Evolutionary conservation across 2,797 vertebrate species (phyloP).

Genomic region (Martes flavigula): DNA sequence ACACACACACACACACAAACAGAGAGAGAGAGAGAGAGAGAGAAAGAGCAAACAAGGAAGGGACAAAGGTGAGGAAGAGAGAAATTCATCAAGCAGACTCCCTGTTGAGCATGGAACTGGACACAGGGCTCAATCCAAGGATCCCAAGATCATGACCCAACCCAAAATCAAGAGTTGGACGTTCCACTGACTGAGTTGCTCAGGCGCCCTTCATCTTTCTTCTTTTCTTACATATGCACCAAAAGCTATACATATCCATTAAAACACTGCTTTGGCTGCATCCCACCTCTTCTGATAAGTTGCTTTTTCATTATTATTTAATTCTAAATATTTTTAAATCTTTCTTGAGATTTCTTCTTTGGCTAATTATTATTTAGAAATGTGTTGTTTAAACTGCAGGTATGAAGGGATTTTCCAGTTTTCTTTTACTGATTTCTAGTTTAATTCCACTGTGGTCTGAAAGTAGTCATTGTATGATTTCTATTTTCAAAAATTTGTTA

Average conservation of each 20-base stretch:
- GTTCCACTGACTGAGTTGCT: background rate
- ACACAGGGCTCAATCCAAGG: background rate
- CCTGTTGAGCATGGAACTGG: background rate
- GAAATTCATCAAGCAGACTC: background rate
- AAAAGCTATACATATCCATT: background rate
- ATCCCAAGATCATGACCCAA: background rate
- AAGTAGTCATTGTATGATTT: background rate
- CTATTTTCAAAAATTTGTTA: background rate
- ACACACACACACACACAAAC: background rate
- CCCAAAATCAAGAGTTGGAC: background rate
- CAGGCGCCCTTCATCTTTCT: background rate
- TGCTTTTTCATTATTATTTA: background rate
- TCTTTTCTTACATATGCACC: background rate
- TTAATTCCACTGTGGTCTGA: background rate
- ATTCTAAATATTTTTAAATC: background rate
- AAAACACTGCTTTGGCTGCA: background rate
- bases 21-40: too few species aligned
- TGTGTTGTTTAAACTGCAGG: background rate
- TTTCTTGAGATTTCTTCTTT: background rate
- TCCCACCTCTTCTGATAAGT: background rate
- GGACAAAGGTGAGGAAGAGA: background rate
- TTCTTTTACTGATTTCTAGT: background rate
- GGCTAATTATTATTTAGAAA: background rate
- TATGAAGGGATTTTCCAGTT: background rate
- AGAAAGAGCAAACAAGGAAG: background rate